phyloP scores from a whole-genome alignment of 2,113 vertebrate species.

The Prietella phreatophila region DNA sequence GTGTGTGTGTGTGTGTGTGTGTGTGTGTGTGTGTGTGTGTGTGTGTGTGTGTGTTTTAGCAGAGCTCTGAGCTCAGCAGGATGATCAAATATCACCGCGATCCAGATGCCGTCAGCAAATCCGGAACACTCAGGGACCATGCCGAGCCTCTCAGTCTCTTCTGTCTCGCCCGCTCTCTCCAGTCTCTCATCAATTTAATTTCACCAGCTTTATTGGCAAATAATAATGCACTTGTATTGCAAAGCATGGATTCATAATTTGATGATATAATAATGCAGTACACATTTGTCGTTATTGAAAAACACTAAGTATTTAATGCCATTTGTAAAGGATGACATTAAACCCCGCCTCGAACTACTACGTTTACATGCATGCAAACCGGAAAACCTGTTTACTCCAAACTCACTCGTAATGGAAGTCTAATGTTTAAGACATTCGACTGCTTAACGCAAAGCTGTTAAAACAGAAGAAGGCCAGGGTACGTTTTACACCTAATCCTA shows the following conservation, averaged over 20 bases:
- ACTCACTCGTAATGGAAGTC: background rate
- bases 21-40: background rate
- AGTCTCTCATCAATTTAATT: background rate
- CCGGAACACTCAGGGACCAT: conserved; percentile 3
- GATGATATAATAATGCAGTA: background rate
- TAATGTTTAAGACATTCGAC: background rate
- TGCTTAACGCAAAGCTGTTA: background rate
- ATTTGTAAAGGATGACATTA: background rate
- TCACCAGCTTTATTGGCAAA: background rate
- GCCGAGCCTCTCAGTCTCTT: background rate
- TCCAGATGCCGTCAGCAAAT: conserved; percentile 36
- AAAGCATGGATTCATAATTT: background rate
- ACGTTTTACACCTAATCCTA: background rate
- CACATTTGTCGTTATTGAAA: background rate
- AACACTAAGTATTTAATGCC: background rate
- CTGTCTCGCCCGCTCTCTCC: background rate
- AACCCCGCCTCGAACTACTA: background rate
- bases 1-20: no score
- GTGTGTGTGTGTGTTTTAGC: background rate
- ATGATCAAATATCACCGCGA: conserved; percentile 19
- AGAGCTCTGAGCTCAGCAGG: conserved; percentile 5
- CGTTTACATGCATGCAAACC: background rate
- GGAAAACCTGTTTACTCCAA: background rate
- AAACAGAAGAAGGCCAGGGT: background rate
- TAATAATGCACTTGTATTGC: background rate